These are phyloP conservation scores for Neodiprion fabricii DNA, from an alignment of 1,140 invertebrate genomes.

Conservation along the genomic window DNA sequence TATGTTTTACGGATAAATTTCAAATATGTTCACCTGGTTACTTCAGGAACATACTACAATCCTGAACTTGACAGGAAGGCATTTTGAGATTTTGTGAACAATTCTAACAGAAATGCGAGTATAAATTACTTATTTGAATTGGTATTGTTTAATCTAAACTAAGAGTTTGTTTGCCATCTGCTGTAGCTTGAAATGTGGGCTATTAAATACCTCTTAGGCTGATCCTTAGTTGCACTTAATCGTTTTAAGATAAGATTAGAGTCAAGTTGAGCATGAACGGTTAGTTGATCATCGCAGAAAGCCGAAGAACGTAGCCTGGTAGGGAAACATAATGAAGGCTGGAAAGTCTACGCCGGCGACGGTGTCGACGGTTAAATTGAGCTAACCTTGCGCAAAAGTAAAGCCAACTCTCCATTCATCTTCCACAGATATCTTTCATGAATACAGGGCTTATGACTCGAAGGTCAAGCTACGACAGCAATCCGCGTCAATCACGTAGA, in stretches of 20 bases:
- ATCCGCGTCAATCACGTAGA: neutral
- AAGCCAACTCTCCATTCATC: neutral
- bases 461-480: neutral
- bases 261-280: neutral
- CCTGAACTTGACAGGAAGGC: no score
- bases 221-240: neutral
- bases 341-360: neutral
- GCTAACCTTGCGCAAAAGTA: neutral
- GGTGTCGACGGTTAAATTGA: neutral
- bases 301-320: neutral
- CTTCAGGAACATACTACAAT: no score
- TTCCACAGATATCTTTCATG: neutral
- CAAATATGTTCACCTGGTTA: no score
- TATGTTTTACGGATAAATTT: no score
- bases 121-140: no score
- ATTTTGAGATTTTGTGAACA: no score
- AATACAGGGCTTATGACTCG: neutral
- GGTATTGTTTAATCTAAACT: no score
- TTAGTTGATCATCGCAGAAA: neutral
- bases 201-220: neutral
- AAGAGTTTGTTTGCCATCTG: neutral
- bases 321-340: neutral
- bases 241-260: neutral
- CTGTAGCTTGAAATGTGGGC: neutral
- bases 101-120: no score